phyloP scores from a whole-genome alignment of 2,113 vertebrate species.

The Nesogale talazaci region DNA sequence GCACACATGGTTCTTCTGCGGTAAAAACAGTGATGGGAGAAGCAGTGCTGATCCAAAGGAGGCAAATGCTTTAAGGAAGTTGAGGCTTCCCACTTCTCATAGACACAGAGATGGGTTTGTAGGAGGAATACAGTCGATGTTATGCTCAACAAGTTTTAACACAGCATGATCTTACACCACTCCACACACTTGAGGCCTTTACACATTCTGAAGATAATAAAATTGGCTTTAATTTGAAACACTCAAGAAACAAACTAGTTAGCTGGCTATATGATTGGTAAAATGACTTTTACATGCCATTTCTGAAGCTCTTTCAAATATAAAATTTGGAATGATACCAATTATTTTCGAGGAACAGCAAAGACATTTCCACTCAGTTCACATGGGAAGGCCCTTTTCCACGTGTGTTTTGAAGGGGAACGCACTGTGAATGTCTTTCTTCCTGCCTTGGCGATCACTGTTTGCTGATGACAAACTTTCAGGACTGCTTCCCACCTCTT shows the following conservation, averaged over 20 bases:
- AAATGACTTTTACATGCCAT: background rate
- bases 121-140: fast-evolving
- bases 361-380: background rate
- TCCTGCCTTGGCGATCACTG: background rate
- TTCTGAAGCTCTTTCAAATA: background rate
- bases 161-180: background rate
- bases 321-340: background rate
- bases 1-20: background rate
- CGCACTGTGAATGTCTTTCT: background rate
- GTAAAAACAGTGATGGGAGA: background rate
- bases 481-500: background rate
- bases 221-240: background rate
- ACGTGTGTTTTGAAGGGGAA: background rate
- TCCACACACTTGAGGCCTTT: too few species aligned
- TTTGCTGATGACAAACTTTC: background rate
- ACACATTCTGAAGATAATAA: too few species aligned
- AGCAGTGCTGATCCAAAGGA: background rate
- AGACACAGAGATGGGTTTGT: background rate
- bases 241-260: background rate
- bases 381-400: background rate
- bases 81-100: background rate
- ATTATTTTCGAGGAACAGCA: background rate
- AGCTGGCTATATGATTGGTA: background rate
- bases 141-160: background rate
- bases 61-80: background rate